phyloP scores from a whole-genome alignment of 2,888 invertebrate genomes.

The Cybosia mesomella region DNA sequence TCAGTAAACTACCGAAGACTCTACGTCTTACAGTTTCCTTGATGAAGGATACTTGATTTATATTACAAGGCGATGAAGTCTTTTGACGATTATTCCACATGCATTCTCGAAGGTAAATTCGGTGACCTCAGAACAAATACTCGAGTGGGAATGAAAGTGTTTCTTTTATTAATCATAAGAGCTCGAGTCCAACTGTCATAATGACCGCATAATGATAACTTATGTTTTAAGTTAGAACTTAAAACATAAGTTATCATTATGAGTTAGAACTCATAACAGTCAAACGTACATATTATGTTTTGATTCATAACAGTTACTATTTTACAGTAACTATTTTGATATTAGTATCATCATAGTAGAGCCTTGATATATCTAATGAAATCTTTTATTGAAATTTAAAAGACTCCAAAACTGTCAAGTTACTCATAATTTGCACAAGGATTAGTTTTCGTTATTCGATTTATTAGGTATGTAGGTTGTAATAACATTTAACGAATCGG shows the following conservation, averaged over 20 bases:
- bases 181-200: background rate
- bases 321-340: background rate
- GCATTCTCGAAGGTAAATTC: background rate
- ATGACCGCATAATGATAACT: background rate
- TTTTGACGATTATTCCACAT: conserved; percentile 3
- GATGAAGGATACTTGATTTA: conserved; percentile 11
- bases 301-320: background rate
- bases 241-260: no score
- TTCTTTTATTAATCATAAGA: background rate
- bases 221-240: no score
- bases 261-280: no score
- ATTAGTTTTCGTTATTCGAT: background rate
- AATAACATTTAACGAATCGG: background rate
- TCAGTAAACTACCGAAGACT: no score
- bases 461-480: background rate
- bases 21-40: conserved; percentile 6
- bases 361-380: no score
- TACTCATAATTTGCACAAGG: background rate
- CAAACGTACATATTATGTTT: background rate
- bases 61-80: background rate
- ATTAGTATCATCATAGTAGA: no score
- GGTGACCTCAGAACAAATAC: background rate
- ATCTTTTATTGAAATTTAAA: no score
- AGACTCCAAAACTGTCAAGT: no score
- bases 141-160: background rate